These are phyloP conservation scores for Anseranas semipalmata DNA, from an alignment of 2,113 vertebrate genomes.

Conservation along the genomic window DNA sequence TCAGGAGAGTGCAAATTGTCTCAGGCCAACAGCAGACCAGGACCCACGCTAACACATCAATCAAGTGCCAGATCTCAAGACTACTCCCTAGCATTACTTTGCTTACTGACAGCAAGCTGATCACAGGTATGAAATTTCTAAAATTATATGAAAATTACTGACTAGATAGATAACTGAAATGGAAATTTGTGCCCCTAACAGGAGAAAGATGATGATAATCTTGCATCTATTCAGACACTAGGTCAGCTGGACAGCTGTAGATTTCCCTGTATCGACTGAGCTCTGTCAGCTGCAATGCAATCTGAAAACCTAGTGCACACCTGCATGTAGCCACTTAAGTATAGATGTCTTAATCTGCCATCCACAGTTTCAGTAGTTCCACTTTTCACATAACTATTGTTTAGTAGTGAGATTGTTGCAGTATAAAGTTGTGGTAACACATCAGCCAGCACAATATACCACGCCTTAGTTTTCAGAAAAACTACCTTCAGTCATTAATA, in stretches of 20 bases:
- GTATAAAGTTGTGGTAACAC: not conserved
- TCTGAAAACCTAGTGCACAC: not conserved
- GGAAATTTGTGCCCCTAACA: not conserved
- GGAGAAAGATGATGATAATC: not conserved
- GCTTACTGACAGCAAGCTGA: not conserved
- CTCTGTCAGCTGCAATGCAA: not conserved
- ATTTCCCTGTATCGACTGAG: not conserved
- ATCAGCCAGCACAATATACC: not conserved
- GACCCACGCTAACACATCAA: not conserved
- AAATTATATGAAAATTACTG: not conserved
- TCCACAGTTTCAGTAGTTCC: not conserved
- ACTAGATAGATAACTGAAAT: not conserved
- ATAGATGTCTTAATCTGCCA: not conserved
- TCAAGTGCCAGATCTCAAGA: not conserved
- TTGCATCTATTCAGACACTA: not conserved
- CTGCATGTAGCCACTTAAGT: not conserved
- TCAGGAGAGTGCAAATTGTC: not conserved
- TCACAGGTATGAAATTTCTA: not conserved
- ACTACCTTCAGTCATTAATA: not conserved
- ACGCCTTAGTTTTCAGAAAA: not conserved
- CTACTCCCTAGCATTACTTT: not conserved
- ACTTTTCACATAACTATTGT: not conserved
- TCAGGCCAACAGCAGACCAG: not conserved
- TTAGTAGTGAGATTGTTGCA: not conserved
- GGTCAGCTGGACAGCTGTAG: not conserved